Evolutionary conservation across 2,888 invertebrate species (phyloP).

Genomic region (Erannis defoliaria): DNA sequence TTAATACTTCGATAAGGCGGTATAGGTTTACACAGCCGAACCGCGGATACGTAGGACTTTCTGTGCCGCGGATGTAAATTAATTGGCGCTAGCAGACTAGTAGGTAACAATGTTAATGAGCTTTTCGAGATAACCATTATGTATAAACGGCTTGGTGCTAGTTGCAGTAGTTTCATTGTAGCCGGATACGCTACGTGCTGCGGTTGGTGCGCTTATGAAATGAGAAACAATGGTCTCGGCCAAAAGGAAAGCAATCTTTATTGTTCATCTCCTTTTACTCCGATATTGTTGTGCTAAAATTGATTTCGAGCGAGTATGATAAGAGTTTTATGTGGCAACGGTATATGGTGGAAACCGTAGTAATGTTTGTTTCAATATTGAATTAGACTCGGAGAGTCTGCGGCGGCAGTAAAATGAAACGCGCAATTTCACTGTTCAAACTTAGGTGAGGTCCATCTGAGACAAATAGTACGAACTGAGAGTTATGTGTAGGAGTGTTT

Average conservation of each 20-base stretch:
- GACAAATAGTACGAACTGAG: conserved; percentile 55
- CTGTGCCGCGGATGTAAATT: conserved; percentile 37
- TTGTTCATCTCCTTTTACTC: conserved; percentile 70
- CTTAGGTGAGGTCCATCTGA: conserved; percentile 51
- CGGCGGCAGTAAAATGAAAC: conserved; percentile 59
- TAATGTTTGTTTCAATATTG: conserved; percentile 75
- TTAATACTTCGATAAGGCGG: conserved; percentile 41
- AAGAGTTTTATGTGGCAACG: conserved; percentile 77
- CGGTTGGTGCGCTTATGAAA: conserved; percentile 69
- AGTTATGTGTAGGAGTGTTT: conserved; percentile 62
- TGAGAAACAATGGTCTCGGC: conserved; percentile 71
- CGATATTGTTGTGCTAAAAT: conserved; percentile 73
- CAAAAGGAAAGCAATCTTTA: conserved; percentile 75
- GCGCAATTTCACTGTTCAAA: conserved; percentile 57
- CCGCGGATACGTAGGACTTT: conserved; percentile 38
- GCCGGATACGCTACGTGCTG: conserved; percentile 48
- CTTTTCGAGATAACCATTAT: conserved; percentile 47
- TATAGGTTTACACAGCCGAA: conserved; percentile 15
- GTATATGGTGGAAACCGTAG: conserved; percentile 68
- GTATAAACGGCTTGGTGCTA: conserved; percentile 35
- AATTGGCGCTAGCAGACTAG: conserved; percentile 46
- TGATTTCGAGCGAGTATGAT: conserved; percentile 74
- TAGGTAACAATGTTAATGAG: conserved; percentile 52
- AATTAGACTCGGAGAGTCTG: conserved; percentile 57
- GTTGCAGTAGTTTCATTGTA: conserved; percentile 41